phyloP scores from a whole-genome alignment of 2,888 invertebrate species.

The Trissoscelio sp. region DNA sequence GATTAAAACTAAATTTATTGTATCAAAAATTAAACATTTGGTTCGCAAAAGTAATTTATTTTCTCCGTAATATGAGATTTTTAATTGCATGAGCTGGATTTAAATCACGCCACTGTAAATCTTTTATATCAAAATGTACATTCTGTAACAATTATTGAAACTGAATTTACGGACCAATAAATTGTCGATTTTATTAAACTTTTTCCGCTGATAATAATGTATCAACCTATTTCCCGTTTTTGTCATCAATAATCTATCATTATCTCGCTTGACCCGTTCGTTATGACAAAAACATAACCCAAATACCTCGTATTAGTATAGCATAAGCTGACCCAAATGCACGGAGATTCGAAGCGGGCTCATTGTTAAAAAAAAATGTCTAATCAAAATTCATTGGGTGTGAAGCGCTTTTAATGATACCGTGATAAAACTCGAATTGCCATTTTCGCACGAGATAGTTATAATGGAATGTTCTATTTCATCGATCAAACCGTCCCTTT shows the following conservation, averaged over 20 bases:
- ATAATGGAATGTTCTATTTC: slow-evolving; percentile 33
- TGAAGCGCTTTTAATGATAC: slow-evolving; percentile 30
- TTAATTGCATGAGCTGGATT: not conserved
- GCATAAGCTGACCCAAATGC: not conserved
- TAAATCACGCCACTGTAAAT: not conserved
- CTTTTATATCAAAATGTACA: not conserved
- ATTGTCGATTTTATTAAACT: slow-evolving; percentile 2
- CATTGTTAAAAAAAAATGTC: slow-evolving; percentile 8
- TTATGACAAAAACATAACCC: slow-evolving; percentile 2
- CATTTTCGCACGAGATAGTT: slow-evolving; percentile 17
- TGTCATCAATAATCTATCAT: not conserved
- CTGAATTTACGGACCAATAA: not conserved
- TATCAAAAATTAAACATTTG: no score
- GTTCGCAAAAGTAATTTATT: not conserved
- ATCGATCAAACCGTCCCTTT: slow-evolving; percentile 26
- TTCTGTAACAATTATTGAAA: slow-evolving; percentile 2
- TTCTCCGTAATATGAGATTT: not conserved
- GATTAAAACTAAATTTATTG: no score
- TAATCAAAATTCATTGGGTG: slow-evolving; percentile 34
- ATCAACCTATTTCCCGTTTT: slow-evolving; percentile 1
- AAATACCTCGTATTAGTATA: slow-evolving; percentile 15
- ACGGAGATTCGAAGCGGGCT: not conserved
- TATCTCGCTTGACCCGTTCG: not conserved
- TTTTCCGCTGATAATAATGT: not conserved
- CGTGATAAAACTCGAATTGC: slow-evolving; percentile 24